Evolutionary conservation across 37 sponge, comb jelly and placozoan genomes (phyloP), one percentile per base, ranked within the genome.

Genomic region (Cladorhizidae sp.): DNA sequence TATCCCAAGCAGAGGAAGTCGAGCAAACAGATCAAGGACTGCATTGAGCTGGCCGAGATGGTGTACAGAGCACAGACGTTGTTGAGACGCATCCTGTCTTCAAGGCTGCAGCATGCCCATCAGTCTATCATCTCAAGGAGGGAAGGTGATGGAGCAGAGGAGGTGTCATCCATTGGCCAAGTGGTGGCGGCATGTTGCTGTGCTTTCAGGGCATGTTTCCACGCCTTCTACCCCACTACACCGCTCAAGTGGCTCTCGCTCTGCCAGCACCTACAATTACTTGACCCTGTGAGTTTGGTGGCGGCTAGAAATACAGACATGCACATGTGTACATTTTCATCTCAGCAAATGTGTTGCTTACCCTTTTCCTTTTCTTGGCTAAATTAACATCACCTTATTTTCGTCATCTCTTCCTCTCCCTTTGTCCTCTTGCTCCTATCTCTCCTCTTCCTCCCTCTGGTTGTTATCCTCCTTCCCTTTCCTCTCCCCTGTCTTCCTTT

Each of bases 191-290:
- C 76, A 14, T 94, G 89, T 37, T 45, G 84, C 17, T 67, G 67
- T 15, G 75, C 85, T 33, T 93, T 90, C 85, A 68, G 79, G n/a
- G 58, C 71, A 31, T 96, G 97, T 56, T 96, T 93, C 84, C 86
- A 91, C 54, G 91, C 92, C 52, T 96, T 96, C 85, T 96, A 93
- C 57, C 97, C 97, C 28, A 87, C 97, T 40, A 75, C 77, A 1
- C 81, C 78, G 0, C 92, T 96, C 72, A 93, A 91, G 78, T 96
- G 95, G 92, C 71, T 88, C 41, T 80, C 85, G 20, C 89, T 93
- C 7, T 96, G 91, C 52, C 77, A 72, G 56, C 80, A 93, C 15
- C 74, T 95, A 64, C 79, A 92, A 57, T 51, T 42, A 6, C 37
- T 95, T 43, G 88, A 91, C 45, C 92, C 89, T n/a, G 95, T 95